Base-by-base conservation (phyloP, 2,888 invertebrate genomes). In the Metellina segmentata region DNA sequence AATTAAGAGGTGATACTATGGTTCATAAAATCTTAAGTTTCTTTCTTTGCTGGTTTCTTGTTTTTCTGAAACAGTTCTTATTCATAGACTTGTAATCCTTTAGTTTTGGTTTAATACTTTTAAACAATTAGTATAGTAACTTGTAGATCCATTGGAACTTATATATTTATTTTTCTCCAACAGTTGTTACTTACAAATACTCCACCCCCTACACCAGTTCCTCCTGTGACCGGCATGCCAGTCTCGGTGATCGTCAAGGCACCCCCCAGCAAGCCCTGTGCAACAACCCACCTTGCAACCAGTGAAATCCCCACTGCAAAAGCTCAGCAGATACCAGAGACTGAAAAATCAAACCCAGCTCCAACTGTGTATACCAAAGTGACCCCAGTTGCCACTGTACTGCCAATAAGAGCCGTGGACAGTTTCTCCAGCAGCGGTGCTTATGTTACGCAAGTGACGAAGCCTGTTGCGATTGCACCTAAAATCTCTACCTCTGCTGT, bases 171-270 rank as follows among this genome's bases (percentile, higher is more conserved):
- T 70, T 89, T 72, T 90, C 34, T 20, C 94, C 93, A 94, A 20
- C 95, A 96, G 92, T 94, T 96, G 93, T 89, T 94, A 89, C 85
- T 93, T 82, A 85, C 93, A n/a, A 90, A 89, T 6, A 93, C 93
- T 85, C 94, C 94, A 34, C 94, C 94, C 53, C 81, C 93, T n/a
- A 93, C 94, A 48, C 94, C 94, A 61, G 92, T 93, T 78, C 93
- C 93, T 74, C 61, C 61, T 16, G 71, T 92, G n/a, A 94, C 94
- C 4, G 93, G 94, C 6, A 94, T 94, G 90, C 94, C 95, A 53
- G 96, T 96, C 53, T 97, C 98, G 13, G 98, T 98, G 93, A 98
- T 98, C 94, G 98, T 98, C 97, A 96, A 96, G 93, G 98, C 97
- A 8, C 97, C 93, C 20, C 70, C 92, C 2, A 89, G 85, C 49